A percentile compares a stretch with the other conserved stretches of the same genome.
These are phyloP conservation scores for Chelon labrosus DNA, from an alignment of 2,797 vertebrate genomes.

Conservation along the genomic window DNA sequence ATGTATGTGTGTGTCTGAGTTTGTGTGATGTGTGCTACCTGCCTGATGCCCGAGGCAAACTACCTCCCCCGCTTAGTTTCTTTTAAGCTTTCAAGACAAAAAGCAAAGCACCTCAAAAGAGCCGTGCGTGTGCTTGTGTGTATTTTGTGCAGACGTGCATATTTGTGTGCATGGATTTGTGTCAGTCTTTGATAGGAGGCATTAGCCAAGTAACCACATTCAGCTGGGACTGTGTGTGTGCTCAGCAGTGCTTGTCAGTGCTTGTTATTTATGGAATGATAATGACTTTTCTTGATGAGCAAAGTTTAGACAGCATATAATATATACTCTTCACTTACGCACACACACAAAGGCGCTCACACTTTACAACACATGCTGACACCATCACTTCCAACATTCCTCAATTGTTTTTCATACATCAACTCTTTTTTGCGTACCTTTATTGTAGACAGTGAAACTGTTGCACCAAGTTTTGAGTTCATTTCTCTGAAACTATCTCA, in stretches of 20 bases:
- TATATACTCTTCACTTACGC: slow-evolving; percentile 56
- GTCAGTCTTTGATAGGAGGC: slow-evolving; percentile 68
- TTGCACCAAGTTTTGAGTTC: slow-evolving; percentile 55
- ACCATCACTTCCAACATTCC: slow-evolving; percentile 68
- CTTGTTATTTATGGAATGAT: slow-evolving; percentile 78
- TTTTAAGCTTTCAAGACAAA: slow-evolving; percentile 56
- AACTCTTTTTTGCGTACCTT: slow-evolving; percentile 68
- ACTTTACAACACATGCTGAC: slow-evolving; percentile 74
- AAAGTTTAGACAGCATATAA: slow-evolving; percentile 65
- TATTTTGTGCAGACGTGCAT: slow-evolving; percentile 3
- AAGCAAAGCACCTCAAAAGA: slow-evolving; percentile 49
- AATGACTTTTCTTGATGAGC: slow-evolving; percentile 76
- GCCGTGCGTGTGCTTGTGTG: slow-evolving; percentile 1
- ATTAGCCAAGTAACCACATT: slow-evolving; percentile 74
- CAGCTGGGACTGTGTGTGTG: slow-evolving; percentile 72
- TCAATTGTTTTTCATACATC: slow-evolving; percentile 74
- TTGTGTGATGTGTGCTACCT: slow-evolving; percentile 57
- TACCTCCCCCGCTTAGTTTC: slow-evolving; percentile 51
- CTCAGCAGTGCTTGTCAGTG: slow-evolving; percentile 73
- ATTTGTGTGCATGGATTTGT: slow-evolving; percentile 58
- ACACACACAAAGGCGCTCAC: slow-evolving; percentile 25
- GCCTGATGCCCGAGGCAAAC: slow-evolving; percentile 53
- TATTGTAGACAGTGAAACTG: slow-evolving; percentile 41
- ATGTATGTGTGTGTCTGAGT: slow-evolving; percentile 27
- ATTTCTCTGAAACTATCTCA: slow-evolving; percentile 63